A percentile compares a stretch with the other conserved stretches of the same genome.
These are phyloP conservation scores for Saturnia pavonia DNA, from an alignment of 2,888 invertebrate genomes.

Conservation along the genomic window DNA sequence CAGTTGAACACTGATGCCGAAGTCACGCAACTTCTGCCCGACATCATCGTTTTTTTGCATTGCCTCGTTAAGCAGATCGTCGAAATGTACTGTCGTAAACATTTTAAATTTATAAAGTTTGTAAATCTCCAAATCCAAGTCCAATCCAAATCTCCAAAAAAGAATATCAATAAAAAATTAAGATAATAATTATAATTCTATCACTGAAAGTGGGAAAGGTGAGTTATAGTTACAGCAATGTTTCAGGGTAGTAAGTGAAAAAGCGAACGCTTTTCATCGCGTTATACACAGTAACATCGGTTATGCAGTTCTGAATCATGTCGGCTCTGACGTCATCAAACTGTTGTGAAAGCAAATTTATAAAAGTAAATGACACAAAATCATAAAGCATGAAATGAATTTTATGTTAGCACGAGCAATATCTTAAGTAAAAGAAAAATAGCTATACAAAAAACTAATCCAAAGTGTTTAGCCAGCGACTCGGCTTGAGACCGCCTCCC, in stretches of 20 bases:
- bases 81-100: constrained; percentile 76
- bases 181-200: no score
- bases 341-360: neutral
- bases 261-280: no score
- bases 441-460: constrained; percentile 66
- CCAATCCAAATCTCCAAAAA: no score
- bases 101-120: neutral
- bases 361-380: neutral
- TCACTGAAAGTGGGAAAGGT: no score
- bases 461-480: constrained; percentile 74
- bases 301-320: no score
- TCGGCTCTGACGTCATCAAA: neutral
- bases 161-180: no score
- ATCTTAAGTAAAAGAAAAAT: neutral
- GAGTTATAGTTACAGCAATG: no score
- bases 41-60: constrained; percentile 57
- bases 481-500: constrained; percentile 80
- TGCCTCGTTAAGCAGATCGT: constrained; percentile 75
- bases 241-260: no score
- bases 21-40: constrained; percentile 54
- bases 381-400: neutral
- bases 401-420: neutral
- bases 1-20: constrained; percentile 51
- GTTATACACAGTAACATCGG: no score
- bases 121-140: no score